Percentiles rank a stretch among this genome's conserved stretches.
These are phyloP conservation scores for Sciaenops ocellatus DNA, from an alignment of 2,797 vertebrate genomes.

Conservation along the genomic window DNA sequence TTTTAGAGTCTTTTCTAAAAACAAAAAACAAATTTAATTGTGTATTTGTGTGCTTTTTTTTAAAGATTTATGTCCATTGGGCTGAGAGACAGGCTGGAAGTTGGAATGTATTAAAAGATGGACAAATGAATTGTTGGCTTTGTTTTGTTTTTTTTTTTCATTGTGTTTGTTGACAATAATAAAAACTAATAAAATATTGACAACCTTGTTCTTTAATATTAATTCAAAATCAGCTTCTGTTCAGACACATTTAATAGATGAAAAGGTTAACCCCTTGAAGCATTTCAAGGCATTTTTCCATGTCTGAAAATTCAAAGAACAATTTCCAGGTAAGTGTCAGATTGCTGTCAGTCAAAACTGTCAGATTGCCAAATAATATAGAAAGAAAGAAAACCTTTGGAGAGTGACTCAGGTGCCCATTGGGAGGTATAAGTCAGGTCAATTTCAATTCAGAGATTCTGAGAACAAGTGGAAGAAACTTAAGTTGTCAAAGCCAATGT, in stretches of 20 bases:
- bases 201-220: conserved; percentile 1
- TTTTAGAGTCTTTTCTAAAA: neutral
- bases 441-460: conserved; percentile 43
- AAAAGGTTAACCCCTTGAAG: neutral
- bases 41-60: neutral
- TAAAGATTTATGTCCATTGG: neutral
- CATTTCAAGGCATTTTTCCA: neutral
- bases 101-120: neutral
- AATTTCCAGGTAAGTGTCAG: conserved; percentile 27
- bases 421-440: conserved; percentile 32
- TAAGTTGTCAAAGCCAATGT: conserved; percentile 32
- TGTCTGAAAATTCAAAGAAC: conserved; percentile 10
- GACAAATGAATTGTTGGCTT: neutral
- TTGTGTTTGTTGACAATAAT: neutral
- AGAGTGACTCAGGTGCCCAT: conserved; percentile 27
- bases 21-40: neutral
- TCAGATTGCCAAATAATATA: conserved; percentile 40
- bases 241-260: neutral
- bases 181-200: neutral
- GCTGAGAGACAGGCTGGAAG: neutral
- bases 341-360: too few relatives aligned
- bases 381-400: conserved; percentile 15
- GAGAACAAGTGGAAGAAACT: conserved; percentile 23
- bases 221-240: conserved; percentile 7
- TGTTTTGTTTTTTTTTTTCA: neutral